Conservation (phyloP, 2,888 invertebrate species). For the Elaeidobius kamerunicus region DNA sequence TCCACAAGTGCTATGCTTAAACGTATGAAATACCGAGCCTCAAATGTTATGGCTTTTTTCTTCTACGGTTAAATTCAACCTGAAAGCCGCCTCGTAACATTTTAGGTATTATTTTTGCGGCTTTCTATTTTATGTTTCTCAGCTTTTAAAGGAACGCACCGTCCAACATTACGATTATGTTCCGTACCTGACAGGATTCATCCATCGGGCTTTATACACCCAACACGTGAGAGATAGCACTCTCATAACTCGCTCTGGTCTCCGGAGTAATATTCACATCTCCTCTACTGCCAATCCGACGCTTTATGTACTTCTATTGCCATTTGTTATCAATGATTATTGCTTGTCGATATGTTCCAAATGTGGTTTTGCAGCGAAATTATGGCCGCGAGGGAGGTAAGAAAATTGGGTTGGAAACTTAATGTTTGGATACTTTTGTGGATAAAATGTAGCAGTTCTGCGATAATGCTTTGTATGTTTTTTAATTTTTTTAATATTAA, state of each 20-base stretch:
- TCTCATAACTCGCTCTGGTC: constrained; percentile 46
- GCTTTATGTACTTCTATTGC: constrained; percentile 43
- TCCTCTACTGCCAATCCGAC: constrained; percentile 38
- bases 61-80: background rate
- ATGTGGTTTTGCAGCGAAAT: constrained; percentile 33
- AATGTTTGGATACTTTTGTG: constrained; percentile 7
- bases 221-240: constrained; percentile 45
- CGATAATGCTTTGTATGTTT: no score
- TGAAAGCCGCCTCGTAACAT: constrained; percentile 19
- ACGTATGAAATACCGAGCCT: no score
- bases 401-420: constrained; percentile 9
- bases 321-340: constrained; percentile 47
- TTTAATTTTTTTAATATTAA: no score
- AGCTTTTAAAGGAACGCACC: constrained; percentile 34
- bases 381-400: constrained; percentile 24
- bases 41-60: background rate
- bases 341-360: constrained; percentile 42
- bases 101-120: constrained; percentile 22
- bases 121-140: constrained; percentile 25
- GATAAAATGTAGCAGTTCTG: no score
- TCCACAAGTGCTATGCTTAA: no score
- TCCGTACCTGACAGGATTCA: constrained; percentile 43
- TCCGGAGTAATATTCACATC: constrained; percentile 48
- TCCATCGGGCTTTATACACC: constrained; percentile 45
- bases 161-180: constrained; percentile 43